Evolutionary conservation across 2,113 vertebrate genomes (phyloP).

Genomic region (Scalopus aquaticus): DNA sequence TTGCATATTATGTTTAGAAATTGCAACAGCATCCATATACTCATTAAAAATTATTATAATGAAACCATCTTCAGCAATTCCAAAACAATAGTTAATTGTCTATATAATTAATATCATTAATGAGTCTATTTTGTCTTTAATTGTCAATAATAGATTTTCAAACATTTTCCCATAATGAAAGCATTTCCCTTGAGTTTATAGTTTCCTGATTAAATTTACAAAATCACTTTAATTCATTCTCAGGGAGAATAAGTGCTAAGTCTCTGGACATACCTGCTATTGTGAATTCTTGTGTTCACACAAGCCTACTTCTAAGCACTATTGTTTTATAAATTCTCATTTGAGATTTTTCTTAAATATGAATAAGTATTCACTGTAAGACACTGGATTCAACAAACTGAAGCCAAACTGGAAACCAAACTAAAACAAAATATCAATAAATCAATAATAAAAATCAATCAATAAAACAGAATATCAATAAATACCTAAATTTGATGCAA

Average conservation of each 20-base stretch:
- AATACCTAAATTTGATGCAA: background rate
- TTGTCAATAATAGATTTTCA: conserved; percentile 59
- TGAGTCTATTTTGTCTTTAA: conserved; percentile 36
- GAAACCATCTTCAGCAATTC: background rate
- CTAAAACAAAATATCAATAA: no score
- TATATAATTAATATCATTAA: conserved; percentile 51
- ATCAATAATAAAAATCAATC: no score
- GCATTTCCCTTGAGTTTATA: background rate
- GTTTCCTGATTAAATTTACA: conserved; percentile 1
- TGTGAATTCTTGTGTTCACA: conserved; percentile 8
- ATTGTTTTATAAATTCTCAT: conserved; percentile 31
- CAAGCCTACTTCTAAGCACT: background rate
- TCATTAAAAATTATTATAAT: conserved; percentile 46
- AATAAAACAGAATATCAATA: background rate
- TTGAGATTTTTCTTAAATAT: conserved; percentile 45
- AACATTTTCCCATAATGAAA: conserved; percentile 25
- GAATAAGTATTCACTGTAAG: background rate
- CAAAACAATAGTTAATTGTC: background rate
- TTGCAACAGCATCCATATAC: background rate
- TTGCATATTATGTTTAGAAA: background rate
- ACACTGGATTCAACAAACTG: background rate
- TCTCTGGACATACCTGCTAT: background rate
- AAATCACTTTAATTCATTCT: conserved; percentile 14
- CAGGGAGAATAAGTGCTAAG: background rate
- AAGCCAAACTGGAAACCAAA: background rate